phyloP scores from a whole-genome alignment of 2,888 invertebrate genomes.

The Epinotia nisella region DNA sequence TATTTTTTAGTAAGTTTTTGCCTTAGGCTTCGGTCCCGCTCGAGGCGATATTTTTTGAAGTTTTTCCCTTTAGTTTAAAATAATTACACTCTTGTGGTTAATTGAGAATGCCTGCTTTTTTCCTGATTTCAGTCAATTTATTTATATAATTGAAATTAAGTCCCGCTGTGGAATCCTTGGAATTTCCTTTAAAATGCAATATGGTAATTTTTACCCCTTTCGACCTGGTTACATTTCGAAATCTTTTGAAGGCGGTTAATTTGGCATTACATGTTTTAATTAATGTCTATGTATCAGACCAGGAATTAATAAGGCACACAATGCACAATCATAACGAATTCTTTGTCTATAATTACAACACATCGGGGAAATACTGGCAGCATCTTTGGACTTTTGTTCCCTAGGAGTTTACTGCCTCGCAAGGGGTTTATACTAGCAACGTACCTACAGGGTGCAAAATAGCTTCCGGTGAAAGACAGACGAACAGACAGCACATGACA shows the following conservation, averaged over 20 bases:
- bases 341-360: neutral
- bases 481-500: neutral
- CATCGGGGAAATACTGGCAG: neutral
- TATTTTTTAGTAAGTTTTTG: no score
- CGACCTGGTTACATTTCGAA: constrained; percentile 13
- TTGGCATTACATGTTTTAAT: neutral
- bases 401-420: neutral
- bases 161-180: constrained; percentile 8
- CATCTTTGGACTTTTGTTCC: neutral
- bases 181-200: constrained; percentile 28
- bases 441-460: no score
- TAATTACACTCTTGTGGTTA: no score
- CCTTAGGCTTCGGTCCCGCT: no score
- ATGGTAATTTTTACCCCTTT: constrained; percentile 19
- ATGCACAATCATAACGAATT: neutral
- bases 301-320: neutral
- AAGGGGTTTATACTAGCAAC: no score
- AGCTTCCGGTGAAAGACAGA: neutral
- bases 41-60: no score
- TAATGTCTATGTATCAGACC: neutral
- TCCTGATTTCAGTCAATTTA: neutral
- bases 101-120: neutral
- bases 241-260: constrained; percentile 23
- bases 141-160: constrained; percentile 26
- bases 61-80: neutral